Conservation (phyloP, 2,797 vertebrate species). For the Cephalopachus bancanus region DNA sequence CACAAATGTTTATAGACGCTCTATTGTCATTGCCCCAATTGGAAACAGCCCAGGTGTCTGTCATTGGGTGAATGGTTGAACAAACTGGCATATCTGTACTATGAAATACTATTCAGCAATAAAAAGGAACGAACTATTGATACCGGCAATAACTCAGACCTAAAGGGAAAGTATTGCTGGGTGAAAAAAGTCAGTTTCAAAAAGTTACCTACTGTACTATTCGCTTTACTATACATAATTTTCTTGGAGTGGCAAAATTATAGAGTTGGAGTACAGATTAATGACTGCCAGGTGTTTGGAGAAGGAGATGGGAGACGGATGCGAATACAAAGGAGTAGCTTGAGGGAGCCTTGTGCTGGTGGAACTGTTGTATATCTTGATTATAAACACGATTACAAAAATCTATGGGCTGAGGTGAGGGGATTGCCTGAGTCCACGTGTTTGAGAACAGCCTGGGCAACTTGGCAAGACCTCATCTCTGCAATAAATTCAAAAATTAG, state of each 20-base stretch:
- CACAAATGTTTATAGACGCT: neutral
- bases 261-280: neutral
- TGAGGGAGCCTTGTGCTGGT: neutral
- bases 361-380: neutral
- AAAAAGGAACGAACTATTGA: neutral
- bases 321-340: neutral
- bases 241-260: neutral
- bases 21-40: neutral
- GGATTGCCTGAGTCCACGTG: too few relatives aligned
- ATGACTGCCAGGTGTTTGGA: neutral
- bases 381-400: neutral
- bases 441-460: too few relatives aligned
- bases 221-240: neutral
- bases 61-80: neutral
- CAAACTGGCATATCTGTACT: neutral
- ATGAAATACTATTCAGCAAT: too few relatives aligned
- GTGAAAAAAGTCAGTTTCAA: neutral
- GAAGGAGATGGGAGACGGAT: neutral
- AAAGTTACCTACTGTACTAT: too few relatives aligned
- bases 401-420: neutral
- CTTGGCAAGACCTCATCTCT: too few relatives aligned
- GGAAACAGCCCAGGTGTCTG: neutral
- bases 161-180: neutral
- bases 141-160: neutral
- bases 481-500: too few relatives aligned